phyloP scores from a whole-genome alignment of 2,888 invertebrate species.

The Dasypogon diadema region DNA sequence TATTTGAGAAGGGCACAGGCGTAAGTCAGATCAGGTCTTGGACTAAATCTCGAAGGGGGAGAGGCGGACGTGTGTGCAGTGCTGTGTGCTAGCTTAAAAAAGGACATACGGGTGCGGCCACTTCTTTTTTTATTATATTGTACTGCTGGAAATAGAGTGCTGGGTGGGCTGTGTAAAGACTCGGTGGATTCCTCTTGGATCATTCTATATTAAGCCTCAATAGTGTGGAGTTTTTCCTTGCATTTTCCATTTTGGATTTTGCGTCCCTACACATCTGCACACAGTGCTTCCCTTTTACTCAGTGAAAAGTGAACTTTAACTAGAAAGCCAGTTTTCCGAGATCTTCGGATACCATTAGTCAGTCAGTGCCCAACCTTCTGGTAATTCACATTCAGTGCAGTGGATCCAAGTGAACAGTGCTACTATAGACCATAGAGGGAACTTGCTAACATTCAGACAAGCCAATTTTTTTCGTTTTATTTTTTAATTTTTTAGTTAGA shows the following conservation, averaged over 20 bases:
- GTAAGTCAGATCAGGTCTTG: neutral
- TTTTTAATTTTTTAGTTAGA: constrained; percentile 5
- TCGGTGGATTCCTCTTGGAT: constrained; percentile 22
- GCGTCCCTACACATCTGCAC: constrained; percentile 3
- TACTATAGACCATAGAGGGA: neutral
- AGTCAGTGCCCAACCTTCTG: constrained; percentile 31
- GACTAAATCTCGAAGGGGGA: constrained; percentile 20
- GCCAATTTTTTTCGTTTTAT: constrained; percentile 25
- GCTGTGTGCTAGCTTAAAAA: constrained; percentile 28
- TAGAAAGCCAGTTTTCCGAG: neutral
- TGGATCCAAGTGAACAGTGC: constrained; percentile 29
- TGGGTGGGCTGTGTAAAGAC: constrained; percentile 40
- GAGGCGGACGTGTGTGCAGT: constrained; percentile 33
- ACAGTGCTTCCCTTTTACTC: constrained; percentile 40
- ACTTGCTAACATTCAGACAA: constrained; percentile 8
- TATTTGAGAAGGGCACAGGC: constrained; percentile 4
- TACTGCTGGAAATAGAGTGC: constrained; percentile 48
- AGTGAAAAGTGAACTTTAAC: constrained; percentile 2
- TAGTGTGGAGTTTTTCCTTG: constrained; percentile 38
- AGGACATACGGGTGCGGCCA: constrained; percentile 54
- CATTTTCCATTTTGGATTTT: constrained; percentile 20
- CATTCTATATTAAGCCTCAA: constrained; percentile 44
- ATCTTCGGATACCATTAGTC: constrained; percentile 18
- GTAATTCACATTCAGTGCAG: constrained; percentile 37
- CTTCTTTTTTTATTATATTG: constrained; percentile 39